phyloP scores from a whole-genome alignment of 2,113 vertebrate species.

The Phaethon lepturus region DNA sequence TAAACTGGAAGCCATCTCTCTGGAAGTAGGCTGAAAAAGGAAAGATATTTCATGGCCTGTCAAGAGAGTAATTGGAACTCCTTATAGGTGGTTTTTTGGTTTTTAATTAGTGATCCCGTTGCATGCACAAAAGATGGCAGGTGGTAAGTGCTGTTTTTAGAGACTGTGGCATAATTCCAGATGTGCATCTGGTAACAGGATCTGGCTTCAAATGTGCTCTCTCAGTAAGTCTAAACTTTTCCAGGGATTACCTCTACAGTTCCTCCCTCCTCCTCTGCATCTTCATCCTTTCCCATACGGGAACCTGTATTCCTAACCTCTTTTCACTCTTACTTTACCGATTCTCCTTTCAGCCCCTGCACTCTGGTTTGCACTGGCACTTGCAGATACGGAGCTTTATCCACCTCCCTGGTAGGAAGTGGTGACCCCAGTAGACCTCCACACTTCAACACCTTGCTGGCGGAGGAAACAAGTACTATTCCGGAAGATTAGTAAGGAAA shows the following conservation, averaged over 20 bases:
- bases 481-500: neutral
- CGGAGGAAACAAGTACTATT: neutral
- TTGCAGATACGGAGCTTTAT: neutral
- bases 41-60: neutral
- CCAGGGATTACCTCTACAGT: neutral
- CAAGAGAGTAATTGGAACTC: neutral
- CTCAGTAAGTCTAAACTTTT: neutral
- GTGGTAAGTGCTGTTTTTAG: neutral
- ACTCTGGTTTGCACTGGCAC: neutral
- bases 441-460: neutral
- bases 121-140: neutral
- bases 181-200: neutral
- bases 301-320: neutral
- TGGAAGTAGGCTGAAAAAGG: neutral
- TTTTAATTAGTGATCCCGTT: neutral
- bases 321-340: neutral
- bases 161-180: neutral
- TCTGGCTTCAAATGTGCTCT: neutral
- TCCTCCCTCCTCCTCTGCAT: neutral
- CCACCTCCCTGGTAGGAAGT: neutral
- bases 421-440: fast-evolving
- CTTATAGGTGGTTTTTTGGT: neutral
- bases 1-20: neutral
- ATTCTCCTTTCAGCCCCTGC: neutral
- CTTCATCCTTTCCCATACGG: neutral